Percentiles rank a stretch among this genome's conserved stretches.
phyloP scores from a whole-genome alignment of 2,113 vertebrate species.

The Cyanoliseus patagonus region DNA sequence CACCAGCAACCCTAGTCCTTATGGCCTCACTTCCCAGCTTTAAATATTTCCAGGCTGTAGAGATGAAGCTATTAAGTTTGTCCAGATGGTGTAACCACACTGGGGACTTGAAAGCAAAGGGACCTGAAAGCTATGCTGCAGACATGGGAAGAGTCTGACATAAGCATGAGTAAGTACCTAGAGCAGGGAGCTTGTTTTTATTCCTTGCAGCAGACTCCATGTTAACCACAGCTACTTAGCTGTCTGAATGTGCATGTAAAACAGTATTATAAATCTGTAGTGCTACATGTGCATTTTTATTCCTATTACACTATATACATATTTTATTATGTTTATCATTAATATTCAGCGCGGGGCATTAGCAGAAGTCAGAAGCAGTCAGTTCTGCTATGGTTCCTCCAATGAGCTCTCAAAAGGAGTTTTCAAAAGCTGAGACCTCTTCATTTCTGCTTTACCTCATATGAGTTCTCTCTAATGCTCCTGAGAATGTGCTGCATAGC shows the following conservation, averaged over 20 bases:
- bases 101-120: background rate
- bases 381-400: slow-evolving; percentile 51
- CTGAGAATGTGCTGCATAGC: background rate
- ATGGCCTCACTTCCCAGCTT: background rate
- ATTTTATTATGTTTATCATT: slow-evolving; percentile 70
- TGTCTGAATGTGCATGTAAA: slow-evolving; percentile 45
- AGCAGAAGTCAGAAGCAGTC: slow-evolving; percentile 64
- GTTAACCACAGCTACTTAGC: slow-evolving; percentile 1
- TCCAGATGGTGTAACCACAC: background rate
- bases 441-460: slow-evolving; percentile 9
- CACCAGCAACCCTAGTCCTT: background rate
- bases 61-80: background rate
- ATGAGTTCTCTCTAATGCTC: slow-evolving; percentile 20
- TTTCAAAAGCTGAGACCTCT: background rate
- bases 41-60: background rate
- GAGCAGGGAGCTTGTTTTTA: background rate
- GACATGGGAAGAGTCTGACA: background rate
- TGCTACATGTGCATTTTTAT: slow-evolving; percentile 40
- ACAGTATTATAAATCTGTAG: slow-evolving; percentile 41
- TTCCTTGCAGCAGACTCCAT: slow-evolving; percentile 26
- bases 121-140: background rate
- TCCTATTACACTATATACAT: slow-evolving; percentile 67
- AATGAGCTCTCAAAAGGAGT: background rate
- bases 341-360: slow-evolving; percentile 53
- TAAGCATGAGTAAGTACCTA: background rate